These are phyloP conservation scores for Balaeniceps rex DNA, from an alignment of 2,113 vertebrate genomes.

Conservation along the genomic window DNA sequence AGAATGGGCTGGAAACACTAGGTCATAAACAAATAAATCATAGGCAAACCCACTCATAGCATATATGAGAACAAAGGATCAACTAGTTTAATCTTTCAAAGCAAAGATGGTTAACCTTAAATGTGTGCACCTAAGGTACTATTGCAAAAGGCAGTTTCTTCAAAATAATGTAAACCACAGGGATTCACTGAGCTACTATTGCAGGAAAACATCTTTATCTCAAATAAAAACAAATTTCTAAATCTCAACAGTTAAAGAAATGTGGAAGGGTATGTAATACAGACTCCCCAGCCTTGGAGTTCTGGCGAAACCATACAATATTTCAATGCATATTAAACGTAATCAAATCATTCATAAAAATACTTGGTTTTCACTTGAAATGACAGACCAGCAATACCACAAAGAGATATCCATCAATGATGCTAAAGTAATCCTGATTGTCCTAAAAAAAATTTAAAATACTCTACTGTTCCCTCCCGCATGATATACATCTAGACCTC, in stretches of 20 bases:
- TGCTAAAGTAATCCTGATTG: not conserved
- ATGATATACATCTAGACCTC: not conserved
- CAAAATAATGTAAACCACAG: not conserved
- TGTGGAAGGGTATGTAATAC: not conserved
- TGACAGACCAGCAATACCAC: not conserved
- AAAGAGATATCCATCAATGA: not conserved
- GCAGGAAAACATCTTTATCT: not conserved
- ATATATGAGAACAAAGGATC: not conserved
- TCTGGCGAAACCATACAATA: not conserved
- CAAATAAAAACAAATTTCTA: not conserved
- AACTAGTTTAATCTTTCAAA: not conserved
- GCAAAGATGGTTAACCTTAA: not conserved
- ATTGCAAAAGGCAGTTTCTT: not conserved
- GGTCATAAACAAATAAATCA: not conserved
- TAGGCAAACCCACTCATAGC: not conserved
- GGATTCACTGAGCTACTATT: not conserved
- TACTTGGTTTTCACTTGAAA: not conserved
- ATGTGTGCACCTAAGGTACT: not conserved
- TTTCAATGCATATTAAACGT: not conserved
- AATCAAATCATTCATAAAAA: not conserved
- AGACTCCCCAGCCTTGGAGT: not conserved
- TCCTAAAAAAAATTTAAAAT: not conserved
- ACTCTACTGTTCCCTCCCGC: not conserved
- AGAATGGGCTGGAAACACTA: not conserved
- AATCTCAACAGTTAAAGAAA: not conserved